A percentile compares a stretch with the other conserved stretches of the same genome.
Evolutionary conservation across 2,113 vertebrate genomes (phyloP).

Genomic region (Lethenteron camtschaticum): DNA sequence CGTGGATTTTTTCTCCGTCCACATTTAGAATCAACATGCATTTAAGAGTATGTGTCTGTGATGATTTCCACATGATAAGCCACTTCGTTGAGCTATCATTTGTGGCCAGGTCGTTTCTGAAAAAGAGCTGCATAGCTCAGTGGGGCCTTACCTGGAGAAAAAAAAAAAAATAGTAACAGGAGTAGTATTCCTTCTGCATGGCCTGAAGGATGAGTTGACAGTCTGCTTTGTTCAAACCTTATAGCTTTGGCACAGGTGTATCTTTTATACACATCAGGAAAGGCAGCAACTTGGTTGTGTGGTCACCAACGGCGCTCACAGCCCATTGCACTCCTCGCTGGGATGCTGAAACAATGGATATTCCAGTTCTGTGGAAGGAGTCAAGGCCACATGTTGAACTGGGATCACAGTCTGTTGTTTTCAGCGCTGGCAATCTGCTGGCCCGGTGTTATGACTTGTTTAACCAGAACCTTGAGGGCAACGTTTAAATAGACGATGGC

Average conservation of each 20-base stretch:
- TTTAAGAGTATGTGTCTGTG: not conserved
- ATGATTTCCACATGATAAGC: not conserved
- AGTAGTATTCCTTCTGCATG: conserved; percentile 3
- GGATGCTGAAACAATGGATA: not conserved
- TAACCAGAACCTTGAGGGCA: too few relatives aligned
- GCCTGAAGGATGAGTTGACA: not conserved
- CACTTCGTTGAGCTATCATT: not conserved
- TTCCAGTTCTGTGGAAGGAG: not conserved
- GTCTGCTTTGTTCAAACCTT: not conserved
- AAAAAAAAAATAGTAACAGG: not conserved
- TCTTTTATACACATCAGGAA: not conserved
- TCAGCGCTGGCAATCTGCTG: not conserved
- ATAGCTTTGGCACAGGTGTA: not conserved
- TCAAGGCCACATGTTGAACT: not conserved
- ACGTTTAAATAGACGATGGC: too few relatives aligned
- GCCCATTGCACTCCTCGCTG: not conserved
- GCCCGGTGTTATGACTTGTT: not conserved
- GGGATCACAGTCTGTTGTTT: not conserved
- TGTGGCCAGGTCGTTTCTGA: not conserved
- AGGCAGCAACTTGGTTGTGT: not conserved
- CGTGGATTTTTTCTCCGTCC: not conserved
- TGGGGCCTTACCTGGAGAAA: not conserved
- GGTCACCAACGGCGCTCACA: not conserved
- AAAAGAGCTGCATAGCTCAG: not conserved
- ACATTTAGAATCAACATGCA: not conserved